phyloP scores from a whole-genome alignment of 2,888 invertebrate genomes.

The Diarsia mendica region DNA sequence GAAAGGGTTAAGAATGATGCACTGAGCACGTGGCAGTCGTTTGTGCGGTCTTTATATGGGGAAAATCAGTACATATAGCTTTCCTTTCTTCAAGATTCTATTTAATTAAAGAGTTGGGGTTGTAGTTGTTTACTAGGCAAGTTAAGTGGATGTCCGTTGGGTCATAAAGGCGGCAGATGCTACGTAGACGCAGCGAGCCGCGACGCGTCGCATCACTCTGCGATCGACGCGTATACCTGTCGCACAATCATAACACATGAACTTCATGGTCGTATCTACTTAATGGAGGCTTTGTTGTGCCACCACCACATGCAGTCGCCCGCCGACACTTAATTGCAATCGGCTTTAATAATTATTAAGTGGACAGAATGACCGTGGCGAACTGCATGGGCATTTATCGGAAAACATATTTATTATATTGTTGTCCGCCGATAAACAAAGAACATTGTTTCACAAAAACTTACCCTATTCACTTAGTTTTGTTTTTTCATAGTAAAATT shows the following conservation, averaged over 20 bases:
- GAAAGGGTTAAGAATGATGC: too few relatives aligned
- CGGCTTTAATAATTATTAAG: conserved; percentile 73
- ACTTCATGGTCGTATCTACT: conserved; percentile 68
- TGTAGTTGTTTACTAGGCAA: conserved; percentile 29
- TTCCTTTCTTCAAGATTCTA: background rate
- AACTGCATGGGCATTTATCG: conserved; percentile 72
- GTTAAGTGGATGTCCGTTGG: conserved; percentile 54
- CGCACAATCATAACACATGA: conserved; percentile 75
- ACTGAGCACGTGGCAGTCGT: too few relatives aligned
- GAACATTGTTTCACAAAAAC: conserved; percentile 10
- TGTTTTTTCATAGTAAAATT: conserved; percentile 14
- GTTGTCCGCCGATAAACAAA: conserved; percentile 36
- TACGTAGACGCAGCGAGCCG: conserved; percentile 50
- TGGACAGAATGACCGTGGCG: conserved; percentile 64
- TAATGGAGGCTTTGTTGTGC: conserved; percentile 73
- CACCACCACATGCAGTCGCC: conserved; percentile 69
- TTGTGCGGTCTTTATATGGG: background rate
- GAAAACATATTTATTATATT: conserved; percentile 75
- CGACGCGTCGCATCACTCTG: conserved; percentile 37
- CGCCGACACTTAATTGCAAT: conserved; percentile 73
- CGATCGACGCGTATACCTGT: conserved; percentile 29
- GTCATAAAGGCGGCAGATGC: conserved; percentile 71
- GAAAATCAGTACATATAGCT: conserved; percentile 12
- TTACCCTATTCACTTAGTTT: background rate
- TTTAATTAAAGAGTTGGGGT: conserved; percentile 7